Evolutionary conservation across 1,140 invertebrate genomes (phyloP).

Genomic region (Chelonus insularis): DNA sequence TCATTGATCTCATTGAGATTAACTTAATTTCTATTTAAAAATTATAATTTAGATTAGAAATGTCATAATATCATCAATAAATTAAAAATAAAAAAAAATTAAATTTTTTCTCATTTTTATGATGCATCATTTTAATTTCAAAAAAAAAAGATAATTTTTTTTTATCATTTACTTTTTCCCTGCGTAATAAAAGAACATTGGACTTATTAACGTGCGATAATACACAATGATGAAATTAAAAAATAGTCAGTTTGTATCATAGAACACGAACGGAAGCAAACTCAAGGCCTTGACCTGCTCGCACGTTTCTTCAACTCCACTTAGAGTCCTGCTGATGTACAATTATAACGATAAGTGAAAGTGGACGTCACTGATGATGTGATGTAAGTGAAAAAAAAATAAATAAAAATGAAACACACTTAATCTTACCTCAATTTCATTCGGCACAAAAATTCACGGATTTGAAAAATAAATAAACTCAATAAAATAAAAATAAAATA

Average conservation of each 20-base stretch:
- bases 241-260: not conserved
- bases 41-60: too few species aligned
- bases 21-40: too few species aligned
- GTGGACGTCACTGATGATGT: not conserved
- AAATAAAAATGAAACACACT: not conserved
- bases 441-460: not conserved
- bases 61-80: too few species aligned
- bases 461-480: too few species aligned
- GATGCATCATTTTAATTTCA: too few species aligned
- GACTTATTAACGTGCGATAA: too few species aligned
- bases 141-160: too few species aligned
- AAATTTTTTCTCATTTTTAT: too few species aligned
- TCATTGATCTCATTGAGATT: too few species aligned
- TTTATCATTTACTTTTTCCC: too few species aligned
- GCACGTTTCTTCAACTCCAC: constrained; percentile 15
- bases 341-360: constrained; percentile 19
- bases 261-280: constrained; percentile 5
- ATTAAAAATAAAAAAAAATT: too few species aligned
- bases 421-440: not conserved
- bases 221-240: not conserved
- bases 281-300: constrained; percentile 11
- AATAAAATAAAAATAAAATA: not conserved
- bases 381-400: not conserved
- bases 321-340: constrained; percentile 8
- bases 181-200: too few species aligned